Evolutionary conservation across 2,797 vertebrate species (phyloP).

Genomic region (Bradypodion ventrale): DNA sequence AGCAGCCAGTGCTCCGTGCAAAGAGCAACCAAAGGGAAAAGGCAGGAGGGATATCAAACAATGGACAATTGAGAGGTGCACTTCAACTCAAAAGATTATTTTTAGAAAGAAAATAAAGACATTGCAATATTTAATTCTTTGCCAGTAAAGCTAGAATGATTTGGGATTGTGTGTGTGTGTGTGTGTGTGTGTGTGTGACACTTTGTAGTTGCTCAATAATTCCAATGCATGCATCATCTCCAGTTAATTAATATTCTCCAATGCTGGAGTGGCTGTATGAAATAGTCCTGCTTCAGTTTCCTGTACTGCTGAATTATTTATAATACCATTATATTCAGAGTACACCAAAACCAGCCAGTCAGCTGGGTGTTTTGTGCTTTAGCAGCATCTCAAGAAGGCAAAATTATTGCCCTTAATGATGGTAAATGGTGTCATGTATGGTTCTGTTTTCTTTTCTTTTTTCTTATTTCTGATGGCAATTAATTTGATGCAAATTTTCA

Average conservation of each 20-base stretch:
- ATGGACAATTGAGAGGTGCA: not conserved
- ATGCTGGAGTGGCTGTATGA: slow-evolving; percentile 24
- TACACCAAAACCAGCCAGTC: slow-evolving; percentile 2
- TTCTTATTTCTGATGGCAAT: not conserved
- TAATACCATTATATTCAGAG: slow-evolving; percentile 19
- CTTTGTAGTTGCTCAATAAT: not conserved
- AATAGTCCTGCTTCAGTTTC: not conserved
- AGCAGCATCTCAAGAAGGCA: fast-evolving
- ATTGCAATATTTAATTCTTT: not conserved
- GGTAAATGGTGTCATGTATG: not conserved
- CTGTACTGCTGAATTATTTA: slow-evolving; percentile 34
- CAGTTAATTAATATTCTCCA: slow-evolving; percentile 34
- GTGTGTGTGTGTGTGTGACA: not conserved
- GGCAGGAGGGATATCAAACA: not conserved
- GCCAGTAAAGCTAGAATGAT: not conserved
- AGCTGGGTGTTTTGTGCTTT: fast-evolving
- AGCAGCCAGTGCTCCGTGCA: not conserved
- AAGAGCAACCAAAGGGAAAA: slow-evolving; percentile 13
- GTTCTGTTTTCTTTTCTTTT: not conserved
- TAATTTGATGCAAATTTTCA: too few species aligned
- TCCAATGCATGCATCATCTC: not conserved
- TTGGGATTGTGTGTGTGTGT: not conserved
- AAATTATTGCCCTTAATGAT: not conserved
- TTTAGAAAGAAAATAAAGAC: slow-evolving; percentile 9
- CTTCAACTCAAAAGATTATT: not conserved